Evolutionary conservation across 2,797 vertebrate species (phyloP).

Genomic region (Gastrophryne carolinensis): DNA sequence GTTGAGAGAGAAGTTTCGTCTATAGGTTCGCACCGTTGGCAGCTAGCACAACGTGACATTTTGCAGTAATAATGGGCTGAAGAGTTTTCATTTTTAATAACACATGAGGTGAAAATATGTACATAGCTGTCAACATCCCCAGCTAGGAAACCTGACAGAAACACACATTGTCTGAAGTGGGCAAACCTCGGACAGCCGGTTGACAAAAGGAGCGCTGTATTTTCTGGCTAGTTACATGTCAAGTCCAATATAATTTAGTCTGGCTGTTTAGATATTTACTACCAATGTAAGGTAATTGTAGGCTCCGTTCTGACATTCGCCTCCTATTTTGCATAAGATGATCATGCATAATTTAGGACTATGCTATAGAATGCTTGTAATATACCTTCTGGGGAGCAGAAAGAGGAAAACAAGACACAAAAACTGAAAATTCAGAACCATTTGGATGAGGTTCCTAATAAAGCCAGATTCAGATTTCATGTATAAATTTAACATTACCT

Average conservation of each 20-base stretch:
- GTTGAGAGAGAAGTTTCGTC: conserved; percentile 27
- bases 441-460: conserved; percentile 41
- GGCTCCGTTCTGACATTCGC: conserved; percentile 25
- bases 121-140: conserved; percentile 48
- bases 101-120: conserved; percentile 30
- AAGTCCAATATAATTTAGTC: conserved; percentile 49
- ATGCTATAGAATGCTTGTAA: conserved; percentile 23
- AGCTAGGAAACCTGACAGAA: conserved; percentile 40
- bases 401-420: background rate
- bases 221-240: conserved; percentile 45
- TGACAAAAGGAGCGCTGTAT: conserved; percentile 46
- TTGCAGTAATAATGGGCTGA: conserved; percentile 47
- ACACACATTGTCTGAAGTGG: conserved; percentile 32
- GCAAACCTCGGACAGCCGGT: conserved; percentile 48
- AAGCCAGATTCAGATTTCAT: conserved; percentile 48
- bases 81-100: conserved; percentile 53
- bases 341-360: conserved; percentile 51
- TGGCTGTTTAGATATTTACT: conserved; percentile 42
- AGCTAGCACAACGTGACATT: conserved; percentile 41
- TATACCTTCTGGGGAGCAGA: conserved; percentile 13
- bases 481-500: conserved; percentile 54
- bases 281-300: conserved; percentile 43
- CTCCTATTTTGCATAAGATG: conserved; percentile 42
- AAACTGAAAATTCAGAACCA: conserved; percentile 2
- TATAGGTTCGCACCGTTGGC: conserved; percentile 31